Conservation (phyloP, 2,113 vertebrate species). For the Gorsachius goisagi region DNA sequence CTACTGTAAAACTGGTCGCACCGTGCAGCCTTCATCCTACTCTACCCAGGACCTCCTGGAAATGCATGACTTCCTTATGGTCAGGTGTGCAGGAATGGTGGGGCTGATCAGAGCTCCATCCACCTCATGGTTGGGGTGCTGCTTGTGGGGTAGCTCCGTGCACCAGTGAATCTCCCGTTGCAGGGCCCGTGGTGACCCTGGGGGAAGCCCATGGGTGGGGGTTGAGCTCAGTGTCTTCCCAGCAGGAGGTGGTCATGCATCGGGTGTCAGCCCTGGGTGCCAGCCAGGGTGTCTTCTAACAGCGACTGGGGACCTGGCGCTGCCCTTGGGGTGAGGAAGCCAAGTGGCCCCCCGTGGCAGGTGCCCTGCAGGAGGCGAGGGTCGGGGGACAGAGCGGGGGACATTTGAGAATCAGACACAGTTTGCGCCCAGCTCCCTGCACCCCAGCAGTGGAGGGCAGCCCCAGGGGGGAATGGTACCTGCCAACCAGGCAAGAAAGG, state of each 20-base stretch:
- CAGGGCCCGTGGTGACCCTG: neutral
- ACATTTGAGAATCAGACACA: neutral
- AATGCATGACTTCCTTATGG: accelerated
- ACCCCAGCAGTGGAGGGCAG: neutral
- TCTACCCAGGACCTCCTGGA: accelerated
- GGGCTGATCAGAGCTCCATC: accelerated
- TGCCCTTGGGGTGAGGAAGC: neutral
- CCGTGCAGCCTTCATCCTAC: neutral
- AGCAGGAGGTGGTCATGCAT: neutral
- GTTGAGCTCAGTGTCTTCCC: neutral
- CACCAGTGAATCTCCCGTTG: accelerated
- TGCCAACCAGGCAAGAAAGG: neutral
- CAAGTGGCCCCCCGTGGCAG: neutral
- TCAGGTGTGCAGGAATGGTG: neutral
- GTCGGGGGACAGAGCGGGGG: neutral
- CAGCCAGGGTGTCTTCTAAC: slow-evolving; percentile 66
- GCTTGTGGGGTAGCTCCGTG: accelerated
- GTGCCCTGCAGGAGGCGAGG: neutral
- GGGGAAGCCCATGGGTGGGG: slow-evolving; percentile 13
- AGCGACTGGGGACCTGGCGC: neutral
- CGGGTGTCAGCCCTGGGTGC: slow-evolving; percentile 32
- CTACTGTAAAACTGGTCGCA: neutral
- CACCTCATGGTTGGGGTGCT: accelerated
- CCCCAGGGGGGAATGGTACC: neutral
- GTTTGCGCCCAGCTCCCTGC: neutral